phyloP scores from a whole-genome alignment of 2,888 invertebrate genomes.

The Oligia strigilis region DNA sequence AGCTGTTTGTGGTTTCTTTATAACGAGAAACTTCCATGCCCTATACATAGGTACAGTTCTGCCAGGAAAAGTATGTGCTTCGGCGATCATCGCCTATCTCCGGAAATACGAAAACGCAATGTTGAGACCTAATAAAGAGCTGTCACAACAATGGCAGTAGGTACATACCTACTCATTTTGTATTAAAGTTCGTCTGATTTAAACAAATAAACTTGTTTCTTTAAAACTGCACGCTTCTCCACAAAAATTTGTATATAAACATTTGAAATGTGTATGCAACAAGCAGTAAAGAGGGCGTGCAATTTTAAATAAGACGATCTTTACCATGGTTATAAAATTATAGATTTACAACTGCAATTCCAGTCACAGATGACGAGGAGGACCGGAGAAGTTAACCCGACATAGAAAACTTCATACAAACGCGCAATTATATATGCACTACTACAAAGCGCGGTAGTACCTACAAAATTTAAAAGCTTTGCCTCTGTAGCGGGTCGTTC shows the following conservation, averaged over 20 bases:
- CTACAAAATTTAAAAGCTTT: background rate
- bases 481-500: too few relatives aligned
- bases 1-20: constrained; percentile 5
- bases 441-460: background rate
- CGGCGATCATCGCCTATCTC: background rate
- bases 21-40: background rate
- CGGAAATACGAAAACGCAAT: background rate
- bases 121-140: background rate
- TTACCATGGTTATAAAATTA: background rate
- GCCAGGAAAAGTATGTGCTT: background rate
- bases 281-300: too few relatives aligned
- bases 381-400: background rate
- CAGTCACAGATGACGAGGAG: background rate
- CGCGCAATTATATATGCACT: background rate
- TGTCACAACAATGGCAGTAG: background rate
- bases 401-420: background rate
- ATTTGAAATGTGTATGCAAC: too few relatives aligned
- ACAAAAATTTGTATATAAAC: too few relatives aligned
- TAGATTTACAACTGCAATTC: background rate
- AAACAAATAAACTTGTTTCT: too few relatives aligned
- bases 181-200: background rate
- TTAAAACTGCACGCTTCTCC: too few relatives aligned
- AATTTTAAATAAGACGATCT: too few relatives aligned
- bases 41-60: background rate
- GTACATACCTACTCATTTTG: background rate